Evolutionary conservation across 2,113 vertebrate genomes (phyloP).

Genomic region (Gymnobelideus leadbeateri): DNA sequence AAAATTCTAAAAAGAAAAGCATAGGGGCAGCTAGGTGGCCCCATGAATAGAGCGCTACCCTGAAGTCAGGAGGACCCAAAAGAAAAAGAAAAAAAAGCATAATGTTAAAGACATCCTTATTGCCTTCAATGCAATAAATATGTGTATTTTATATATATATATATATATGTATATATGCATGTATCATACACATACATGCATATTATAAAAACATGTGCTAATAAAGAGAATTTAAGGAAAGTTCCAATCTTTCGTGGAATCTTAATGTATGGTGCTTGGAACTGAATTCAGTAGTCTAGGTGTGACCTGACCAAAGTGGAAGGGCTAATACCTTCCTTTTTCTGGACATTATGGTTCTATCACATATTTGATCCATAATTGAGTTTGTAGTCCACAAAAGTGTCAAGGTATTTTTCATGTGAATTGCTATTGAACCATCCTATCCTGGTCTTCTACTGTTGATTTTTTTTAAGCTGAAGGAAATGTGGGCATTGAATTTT

Average conservation of each 20-base stretch:
- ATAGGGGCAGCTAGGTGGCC: too few relatives aligned
- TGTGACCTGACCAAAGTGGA: too few relatives aligned
- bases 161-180: too few relatives aligned
- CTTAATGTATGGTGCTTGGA: background rate
- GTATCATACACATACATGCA: too few relatives aligned
- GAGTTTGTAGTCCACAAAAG: background rate
- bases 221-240: background rate
- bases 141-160: background rate
- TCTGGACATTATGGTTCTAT: background rate
- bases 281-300: background rate
- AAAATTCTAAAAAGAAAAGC: too few relatives aligned
- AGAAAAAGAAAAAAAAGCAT: background rate
- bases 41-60: too few relatives aligned
- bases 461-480: background rate
- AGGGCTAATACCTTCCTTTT: background rate
- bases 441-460: background rate
- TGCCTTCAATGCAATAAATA: background rate
- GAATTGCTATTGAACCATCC: background rate
- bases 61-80: too few relatives aligned
- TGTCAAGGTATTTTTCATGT: background rate
- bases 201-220: background rate
- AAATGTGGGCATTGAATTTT: background rate
- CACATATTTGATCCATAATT: background rate
- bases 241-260: background rate
- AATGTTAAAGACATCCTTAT: background rate